Conservation (phyloP, 2,888 invertebrate species). For the Dicranocentrus wangi region DNA sequence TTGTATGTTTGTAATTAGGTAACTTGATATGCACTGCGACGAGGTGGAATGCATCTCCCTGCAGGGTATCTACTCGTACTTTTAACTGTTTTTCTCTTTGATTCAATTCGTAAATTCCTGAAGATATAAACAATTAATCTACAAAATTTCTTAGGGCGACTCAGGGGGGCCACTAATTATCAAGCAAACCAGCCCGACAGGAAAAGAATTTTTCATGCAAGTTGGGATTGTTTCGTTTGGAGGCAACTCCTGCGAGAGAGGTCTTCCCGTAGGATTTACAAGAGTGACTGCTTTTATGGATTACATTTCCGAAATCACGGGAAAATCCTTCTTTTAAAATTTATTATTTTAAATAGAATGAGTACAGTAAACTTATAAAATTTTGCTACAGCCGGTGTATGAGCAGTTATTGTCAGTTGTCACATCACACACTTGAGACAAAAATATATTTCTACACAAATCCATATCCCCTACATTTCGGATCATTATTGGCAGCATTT, state of each 20-base stretch:
- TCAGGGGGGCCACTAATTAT: conserved; percentile 68
- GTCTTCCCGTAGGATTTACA: conserved; percentile 72
- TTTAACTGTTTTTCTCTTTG: background rate
- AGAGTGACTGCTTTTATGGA: conserved; percentile 71
- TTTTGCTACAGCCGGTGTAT: too few relatives aligned
- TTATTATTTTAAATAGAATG: background rate
- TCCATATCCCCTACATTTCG: conserved; percentile 40
- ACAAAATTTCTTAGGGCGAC: conserved; percentile 36
- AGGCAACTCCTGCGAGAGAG: conserved; percentile 71
- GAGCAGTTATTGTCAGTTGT: too few relatives aligned
- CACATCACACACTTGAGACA: too few relatives aligned
- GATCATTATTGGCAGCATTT: conserved; percentile 15
- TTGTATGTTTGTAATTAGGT: too few relatives aligned
- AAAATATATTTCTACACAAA: conserved; percentile 10
- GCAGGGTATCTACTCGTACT: conserved; percentile 64
- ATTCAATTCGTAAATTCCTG: background rate
- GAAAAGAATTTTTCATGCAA: conserved; percentile 69
- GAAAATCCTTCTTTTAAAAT: conserved; percentile 34
- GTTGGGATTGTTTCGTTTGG: conserved; percentile 73
- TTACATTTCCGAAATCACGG: conserved; percentile 70
- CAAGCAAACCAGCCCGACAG: conserved; percentile 60
- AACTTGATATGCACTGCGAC: conserved; percentile 71
- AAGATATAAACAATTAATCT: background rate
- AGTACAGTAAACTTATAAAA: conserved; percentile 8
- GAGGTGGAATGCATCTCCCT: conserved; percentile 68